These are phyloP conservation scores for Mandrillus leucophaeus DNA, from an alignment of 2,113 vertebrate genomes.

Conservation along the genomic window DNA sequence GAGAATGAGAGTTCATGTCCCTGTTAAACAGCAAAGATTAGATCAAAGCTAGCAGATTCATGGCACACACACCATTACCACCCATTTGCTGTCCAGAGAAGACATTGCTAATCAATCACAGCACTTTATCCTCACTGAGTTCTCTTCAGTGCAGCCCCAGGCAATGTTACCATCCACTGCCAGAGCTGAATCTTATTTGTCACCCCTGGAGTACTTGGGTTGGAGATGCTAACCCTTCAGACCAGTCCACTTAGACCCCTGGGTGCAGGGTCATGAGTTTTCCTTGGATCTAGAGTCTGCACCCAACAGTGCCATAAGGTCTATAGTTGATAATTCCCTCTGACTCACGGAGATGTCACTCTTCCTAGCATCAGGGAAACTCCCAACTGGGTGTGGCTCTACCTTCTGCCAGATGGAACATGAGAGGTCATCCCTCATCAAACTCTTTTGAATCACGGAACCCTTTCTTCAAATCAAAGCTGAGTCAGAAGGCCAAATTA, in stretches of 20 bases:
- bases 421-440: neutral
- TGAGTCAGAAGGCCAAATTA: neutral
- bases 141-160: neutral
- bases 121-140: neutral
- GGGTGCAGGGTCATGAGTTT: neutral
- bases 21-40: neutral
- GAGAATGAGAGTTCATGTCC: neutral
- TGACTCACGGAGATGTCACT: neutral
- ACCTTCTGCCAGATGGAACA: neutral
- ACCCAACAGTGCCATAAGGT: accelerated
- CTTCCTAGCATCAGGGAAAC: neutral
- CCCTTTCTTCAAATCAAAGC: neutral
- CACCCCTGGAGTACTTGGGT: neutral
- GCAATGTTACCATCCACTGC: neutral
- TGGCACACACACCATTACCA: neutral
- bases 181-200: neutral
- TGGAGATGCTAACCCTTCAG: neutral
- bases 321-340: neutral
- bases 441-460: neutral
- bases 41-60: neutral
- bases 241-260: neutral
- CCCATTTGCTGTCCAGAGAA: neutral
- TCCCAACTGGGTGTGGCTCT: neutral
- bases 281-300: neutral
- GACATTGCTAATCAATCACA: constrained; percentile 11